These are phyloP conservation scores for Zaprionus africanus DNA, from an alignment of 1,140 invertebrate species.

Conservation along the genomic window DNA sequence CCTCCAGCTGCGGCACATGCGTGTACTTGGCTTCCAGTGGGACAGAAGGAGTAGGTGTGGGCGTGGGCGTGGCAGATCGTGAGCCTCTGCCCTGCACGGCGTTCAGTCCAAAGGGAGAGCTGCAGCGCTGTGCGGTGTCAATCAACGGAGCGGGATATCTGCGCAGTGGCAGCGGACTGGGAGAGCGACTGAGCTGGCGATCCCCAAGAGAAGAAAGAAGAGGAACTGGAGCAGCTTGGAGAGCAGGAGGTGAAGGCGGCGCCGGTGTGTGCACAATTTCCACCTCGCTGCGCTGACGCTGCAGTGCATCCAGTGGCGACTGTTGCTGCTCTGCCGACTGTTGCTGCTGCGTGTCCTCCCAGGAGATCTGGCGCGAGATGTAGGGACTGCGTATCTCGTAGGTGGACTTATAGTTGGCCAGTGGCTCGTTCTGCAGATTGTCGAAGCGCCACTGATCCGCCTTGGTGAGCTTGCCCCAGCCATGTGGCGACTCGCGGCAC, in stretches of 20 bases:
- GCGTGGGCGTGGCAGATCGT: conserved; percentile 21
- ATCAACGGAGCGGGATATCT: conserved; percentile 74
- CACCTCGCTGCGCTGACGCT: conserved; percentile 62
- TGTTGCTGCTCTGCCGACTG: background rate
- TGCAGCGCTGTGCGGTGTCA: conserved; percentile 65
- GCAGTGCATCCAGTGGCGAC: conserved; percentile 11
- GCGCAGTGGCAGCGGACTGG: conserved; percentile 63
- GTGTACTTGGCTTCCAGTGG: conserved; percentile 42
- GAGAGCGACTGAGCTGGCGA: conserved; percentile 59
- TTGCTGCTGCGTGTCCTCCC: conserved; percentile 64
- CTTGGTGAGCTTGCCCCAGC: conserved; percentile 67
- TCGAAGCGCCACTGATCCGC: conserved; percentile 76
- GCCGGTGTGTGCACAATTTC: conserved; percentile 61
- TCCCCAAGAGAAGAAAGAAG: background rate
- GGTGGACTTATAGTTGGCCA: conserved; percentile 76
- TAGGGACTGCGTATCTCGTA: conserved; percentile 79
- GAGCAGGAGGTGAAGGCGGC: background rate
- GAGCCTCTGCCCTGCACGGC: conserved; percentile 38
- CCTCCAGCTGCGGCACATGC: conserved; percentile 74
- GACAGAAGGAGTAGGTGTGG: background rate
- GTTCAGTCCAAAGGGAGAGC: conserved; percentile 74
- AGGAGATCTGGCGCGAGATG: conserved; percentile 73
- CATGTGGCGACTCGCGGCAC: conserved; percentile 58
- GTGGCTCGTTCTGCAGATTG: conserved; percentile 62
- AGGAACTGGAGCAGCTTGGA: background rate